Evolutionary conservation across 2,113 vertebrate species (phyloP).

Genomic region (Hippocampus guttulatus): DNA sequence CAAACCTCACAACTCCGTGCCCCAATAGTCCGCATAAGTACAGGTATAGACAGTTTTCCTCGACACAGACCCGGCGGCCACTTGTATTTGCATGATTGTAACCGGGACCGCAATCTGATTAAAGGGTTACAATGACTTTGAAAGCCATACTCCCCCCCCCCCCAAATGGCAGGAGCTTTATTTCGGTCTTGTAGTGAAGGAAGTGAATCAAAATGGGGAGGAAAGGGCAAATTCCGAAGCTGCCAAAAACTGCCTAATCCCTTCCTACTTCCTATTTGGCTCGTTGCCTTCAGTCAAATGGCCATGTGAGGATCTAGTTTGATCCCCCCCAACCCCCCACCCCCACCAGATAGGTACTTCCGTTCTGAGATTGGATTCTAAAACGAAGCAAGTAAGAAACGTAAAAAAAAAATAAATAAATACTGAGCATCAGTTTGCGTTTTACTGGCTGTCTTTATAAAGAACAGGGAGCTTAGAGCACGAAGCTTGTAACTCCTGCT

Average conservation of each 20-base stretch:
- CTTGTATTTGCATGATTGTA: constrained; percentile 21
- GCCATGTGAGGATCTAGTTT: constrained; percentile 47
- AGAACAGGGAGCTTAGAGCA: constrained; percentile 40
- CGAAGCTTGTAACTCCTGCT: constrained; percentile 47
- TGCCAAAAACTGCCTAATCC: constrained; percentile 59
- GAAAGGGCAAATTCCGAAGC: constrained; percentile 32
- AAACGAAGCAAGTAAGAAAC: neutral
- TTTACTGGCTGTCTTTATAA: constrained; percentile 16
- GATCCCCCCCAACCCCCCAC: constrained; percentile 20
- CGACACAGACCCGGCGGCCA: constrained; percentile 20
- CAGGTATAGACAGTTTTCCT: constrained; percentile 21
- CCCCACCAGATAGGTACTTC: too few relatives aligned
- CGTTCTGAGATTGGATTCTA: too few relatives aligned
- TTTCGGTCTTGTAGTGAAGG: constrained; percentile 39
- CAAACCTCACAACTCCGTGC: constrained; percentile 16
- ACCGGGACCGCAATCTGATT: constrained; percentile 40
- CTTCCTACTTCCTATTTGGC: constrained; percentile 49
- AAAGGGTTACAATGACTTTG: constrained; percentile 46
- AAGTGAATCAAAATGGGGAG: constrained; percentile 57
- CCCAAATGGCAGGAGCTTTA: constrained; percentile 29
- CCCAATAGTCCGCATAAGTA: constrained; percentile 21
- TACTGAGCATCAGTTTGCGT: neutral
- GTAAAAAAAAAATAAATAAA: neutral
- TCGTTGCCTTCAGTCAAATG: constrained; percentile 43
- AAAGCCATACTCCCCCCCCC: constrained; percentile 45